These are phyloP conservation scores for Nestor notabilis DNA, from an alignment of 2,113 vertebrate genomes.

Conservation along the genomic window DNA sequence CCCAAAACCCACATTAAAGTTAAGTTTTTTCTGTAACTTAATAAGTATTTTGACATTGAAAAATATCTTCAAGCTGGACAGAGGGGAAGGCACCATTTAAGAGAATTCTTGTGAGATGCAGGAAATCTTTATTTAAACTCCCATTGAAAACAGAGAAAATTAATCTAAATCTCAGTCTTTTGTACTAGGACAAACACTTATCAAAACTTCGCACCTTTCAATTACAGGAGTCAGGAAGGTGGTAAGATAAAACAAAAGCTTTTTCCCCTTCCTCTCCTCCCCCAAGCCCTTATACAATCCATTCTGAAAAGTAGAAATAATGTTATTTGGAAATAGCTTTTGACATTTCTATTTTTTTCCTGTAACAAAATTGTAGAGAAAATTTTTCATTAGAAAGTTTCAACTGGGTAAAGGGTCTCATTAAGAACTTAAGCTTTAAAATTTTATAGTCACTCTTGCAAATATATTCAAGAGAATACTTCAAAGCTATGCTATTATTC, in stretches of 20 bases:
- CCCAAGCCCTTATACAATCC: not conserved
- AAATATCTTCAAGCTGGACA: not conserved
- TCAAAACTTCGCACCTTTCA: not conserved
- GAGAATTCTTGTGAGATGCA: not conserved
- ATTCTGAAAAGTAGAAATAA: not conserved
- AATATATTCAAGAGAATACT: not conserved
- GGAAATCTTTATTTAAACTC: not conserved
- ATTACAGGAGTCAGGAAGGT: not conserved
- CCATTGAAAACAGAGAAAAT: not conserved
- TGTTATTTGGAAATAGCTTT: not conserved
- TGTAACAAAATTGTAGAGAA: not conserved
- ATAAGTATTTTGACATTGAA: not conserved
- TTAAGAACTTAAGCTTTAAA: not conserved
- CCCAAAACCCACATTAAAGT: not conserved
- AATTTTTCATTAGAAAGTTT: not conserved
- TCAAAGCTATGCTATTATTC: not conserved
- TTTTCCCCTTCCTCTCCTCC: not conserved
- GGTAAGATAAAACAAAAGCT: not conserved
- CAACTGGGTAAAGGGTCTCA: not conserved
- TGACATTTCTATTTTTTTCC: not conserved
- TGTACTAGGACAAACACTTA: not conserved
- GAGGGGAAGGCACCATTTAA: not conserved
- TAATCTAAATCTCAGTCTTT: not conserved
- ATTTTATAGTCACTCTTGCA: not conserved
- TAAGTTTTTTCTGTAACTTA: not conserved